Evolutionary conservation across 2,797 vertebrate species (phyloP).

Genomic region (Etheostoma nigrum): DNA sequence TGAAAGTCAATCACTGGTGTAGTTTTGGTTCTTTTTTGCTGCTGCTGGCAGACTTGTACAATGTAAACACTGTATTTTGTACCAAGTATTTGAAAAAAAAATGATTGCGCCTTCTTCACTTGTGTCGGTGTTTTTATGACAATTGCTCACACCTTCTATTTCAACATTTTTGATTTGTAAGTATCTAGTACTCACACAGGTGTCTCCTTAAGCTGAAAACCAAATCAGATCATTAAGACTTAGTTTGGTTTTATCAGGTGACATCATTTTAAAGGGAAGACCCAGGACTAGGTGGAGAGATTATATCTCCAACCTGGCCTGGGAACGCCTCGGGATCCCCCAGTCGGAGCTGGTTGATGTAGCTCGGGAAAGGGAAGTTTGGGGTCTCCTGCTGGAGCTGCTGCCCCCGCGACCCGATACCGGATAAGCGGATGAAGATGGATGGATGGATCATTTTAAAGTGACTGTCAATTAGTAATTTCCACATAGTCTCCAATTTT

Average conservation of each 20-base stretch:
- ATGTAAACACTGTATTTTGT: slow-evolving; percentile 39
- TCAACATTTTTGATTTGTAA: background rate
- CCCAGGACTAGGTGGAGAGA: too few relatives aligned
- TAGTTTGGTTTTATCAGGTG: background rate
- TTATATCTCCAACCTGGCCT: too few relatives aligned
- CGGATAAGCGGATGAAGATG: too few relatives aligned
- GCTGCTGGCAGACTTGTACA: slow-evolving; percentile 56
- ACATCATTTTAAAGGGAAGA: background rate
- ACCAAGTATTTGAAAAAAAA: slow-evolving; percentile 25
- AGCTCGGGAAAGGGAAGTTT: too few relatives aligned
- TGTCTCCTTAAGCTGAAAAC: background rate
- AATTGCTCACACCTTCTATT: background rate
- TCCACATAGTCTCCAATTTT: background rate
- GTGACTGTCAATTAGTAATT: background rate
- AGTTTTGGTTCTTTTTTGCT: slow-evolving; percentile 46
- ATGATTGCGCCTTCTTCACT: slow-evolving; percentile 24
- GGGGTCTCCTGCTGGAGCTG: too few relatives aligned
- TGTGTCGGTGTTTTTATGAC: slow-evolving; percentile 24
- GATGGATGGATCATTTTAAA: background rate
- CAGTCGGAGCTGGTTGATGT: too few relatives aligned
- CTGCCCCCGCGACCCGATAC: too few relatives aligned
- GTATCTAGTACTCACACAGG: too few relatives aligned
- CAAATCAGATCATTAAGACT: background rate
- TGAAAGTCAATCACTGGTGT: slow-evolving; percentile 34
- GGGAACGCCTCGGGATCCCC: too few relatives aligned